phyloP scores from a whole-genome alignment of 2,888 invertebrate species.

The Halictus quadricinctus region DNA sequence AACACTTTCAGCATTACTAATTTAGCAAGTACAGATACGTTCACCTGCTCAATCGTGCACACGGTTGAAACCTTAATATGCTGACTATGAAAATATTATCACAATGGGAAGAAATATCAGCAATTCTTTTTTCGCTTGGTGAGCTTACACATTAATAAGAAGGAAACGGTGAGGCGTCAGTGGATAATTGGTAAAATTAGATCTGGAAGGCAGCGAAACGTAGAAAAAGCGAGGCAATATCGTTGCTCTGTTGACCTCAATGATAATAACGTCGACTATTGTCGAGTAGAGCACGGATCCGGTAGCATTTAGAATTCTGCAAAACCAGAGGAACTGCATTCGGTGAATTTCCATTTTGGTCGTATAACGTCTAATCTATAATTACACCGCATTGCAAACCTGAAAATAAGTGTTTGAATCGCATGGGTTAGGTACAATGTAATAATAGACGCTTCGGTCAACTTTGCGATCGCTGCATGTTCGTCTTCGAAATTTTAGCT shows the following conservation, averaged over 20 bases:
- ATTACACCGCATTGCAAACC: conserved; percentile 14
- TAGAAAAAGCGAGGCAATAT: background rate
- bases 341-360: conserved; percentile 34
- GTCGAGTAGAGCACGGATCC: background rate
- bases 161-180: background rate
- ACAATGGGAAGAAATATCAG: too few relatives aligned
- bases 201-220: background rate
- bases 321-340: background rate
- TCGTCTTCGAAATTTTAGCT: background rate
- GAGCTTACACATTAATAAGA: too few relatives aligned
- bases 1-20: background rate
- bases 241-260: background rate
- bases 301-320: background rate
- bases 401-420: background rate
- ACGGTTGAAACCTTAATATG: too few relatives aligned
- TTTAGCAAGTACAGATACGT: background rate
- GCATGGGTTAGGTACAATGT: background rate
- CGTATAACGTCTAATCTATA: conserved; percentile 16
- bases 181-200: background rate
- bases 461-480: background rate
- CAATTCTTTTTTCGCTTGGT: too few relatives aligned
- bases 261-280: background rate
- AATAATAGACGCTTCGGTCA: background rate
- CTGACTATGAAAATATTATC: too few relatives aligned
- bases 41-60: background rate